These are phyloP conservation scores for Hanleya hanleyi DNA, from an alignment of 2,888 invertebrate species.

Conservation along the genomic window DNA sequence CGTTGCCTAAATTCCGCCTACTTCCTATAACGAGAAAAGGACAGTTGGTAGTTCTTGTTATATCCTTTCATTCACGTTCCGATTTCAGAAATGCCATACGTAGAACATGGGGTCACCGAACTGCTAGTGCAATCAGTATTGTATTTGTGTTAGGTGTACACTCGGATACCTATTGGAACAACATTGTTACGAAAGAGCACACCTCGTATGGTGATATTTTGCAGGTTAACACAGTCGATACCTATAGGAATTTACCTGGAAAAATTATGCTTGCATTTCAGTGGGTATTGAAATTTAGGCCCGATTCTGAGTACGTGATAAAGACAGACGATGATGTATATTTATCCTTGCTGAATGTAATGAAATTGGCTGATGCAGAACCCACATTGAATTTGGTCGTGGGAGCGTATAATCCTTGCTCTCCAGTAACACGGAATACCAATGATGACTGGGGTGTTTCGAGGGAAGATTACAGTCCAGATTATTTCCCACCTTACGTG, in stretches of 20 bases:
- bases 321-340: conserved; percentile 49
- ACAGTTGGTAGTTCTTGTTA: conserved; percentile 36
- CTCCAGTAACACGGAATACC: conserved; percentile 38
- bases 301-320: conserved; percentile 33
- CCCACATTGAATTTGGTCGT: no score
- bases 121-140: conserved; percentile 15
- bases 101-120: conserved; percentile 34
- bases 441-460: conserved; percentile 44
- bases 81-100: conserved; percentile 38
- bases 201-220: conserved; percentile 40
- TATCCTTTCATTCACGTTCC: conserved; percentile 36
- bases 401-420: conserved; percentile 38
- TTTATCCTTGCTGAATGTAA: conserved; percentile 38
- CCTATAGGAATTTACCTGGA: conserved; percentile 38
- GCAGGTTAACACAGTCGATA: conserved; percentile 35
- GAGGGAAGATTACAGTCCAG: conserved; percentile 26
- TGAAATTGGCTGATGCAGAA: conserved; percentile 20
- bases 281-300: conserved; percentile 26
- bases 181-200: conserved; percentile 33
- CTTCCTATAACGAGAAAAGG: no score
- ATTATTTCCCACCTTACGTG: conserved; percentile 39
- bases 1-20: no score
- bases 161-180: conserved; percentile 31
- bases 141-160: conserved; percentile 36
- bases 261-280: conserved; percentile 40